Evolutionary conservation across 2,797 vertebrate genomes (phyloP), one percentile per base, ranked within the genome.

Genomic region (Dryobates pubescens): DNA sequence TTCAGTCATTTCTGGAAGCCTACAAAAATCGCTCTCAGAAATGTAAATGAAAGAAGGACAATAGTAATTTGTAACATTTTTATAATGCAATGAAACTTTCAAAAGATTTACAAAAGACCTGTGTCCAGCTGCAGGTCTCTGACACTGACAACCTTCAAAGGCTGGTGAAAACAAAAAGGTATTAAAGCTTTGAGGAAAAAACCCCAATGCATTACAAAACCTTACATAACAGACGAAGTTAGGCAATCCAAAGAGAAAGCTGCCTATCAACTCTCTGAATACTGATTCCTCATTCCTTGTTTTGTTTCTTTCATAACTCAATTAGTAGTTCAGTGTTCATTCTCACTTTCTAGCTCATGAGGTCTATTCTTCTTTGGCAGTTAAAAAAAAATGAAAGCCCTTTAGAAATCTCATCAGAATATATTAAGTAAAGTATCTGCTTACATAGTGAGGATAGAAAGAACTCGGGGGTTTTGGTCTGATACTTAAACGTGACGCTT

Each of bases 301-400:
- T 89, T 84, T 86, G 63, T 72, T 88, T 85, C 72, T 89, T 90
- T 85, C 62, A 41, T 85, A 57, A 57, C 22, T 73, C 49, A 56
- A 82, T 82, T 73, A 82, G 19, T 45, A 85, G 36, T 29, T 75
- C 41, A n/a, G 26, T 51, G 24, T 69, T 91, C 45, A 86, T 56
- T 94, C 80, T 82, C 57, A 45, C 29, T 57, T 82, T 62, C 45
- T 83, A 13, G 14, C 30, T 84, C 75, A 77, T 32, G 53, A 91
- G 36, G 17, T 65, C 77, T 78, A 41, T 88, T 93, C 49, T 80
- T 74, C 41, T 12, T 41, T 58, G 68, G 51, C 12, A 88, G 62
- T 51, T 8, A 56, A 79, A 82, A 85, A 85, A 76, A 72, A 14
- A 0, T 43, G 23, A 8, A 91, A 89, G 17, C 65, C 53, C 53